phyloP scores from a whole-genome alignment of 2,113 vertebrate genomes.

The Indicator indicator region DNA sequence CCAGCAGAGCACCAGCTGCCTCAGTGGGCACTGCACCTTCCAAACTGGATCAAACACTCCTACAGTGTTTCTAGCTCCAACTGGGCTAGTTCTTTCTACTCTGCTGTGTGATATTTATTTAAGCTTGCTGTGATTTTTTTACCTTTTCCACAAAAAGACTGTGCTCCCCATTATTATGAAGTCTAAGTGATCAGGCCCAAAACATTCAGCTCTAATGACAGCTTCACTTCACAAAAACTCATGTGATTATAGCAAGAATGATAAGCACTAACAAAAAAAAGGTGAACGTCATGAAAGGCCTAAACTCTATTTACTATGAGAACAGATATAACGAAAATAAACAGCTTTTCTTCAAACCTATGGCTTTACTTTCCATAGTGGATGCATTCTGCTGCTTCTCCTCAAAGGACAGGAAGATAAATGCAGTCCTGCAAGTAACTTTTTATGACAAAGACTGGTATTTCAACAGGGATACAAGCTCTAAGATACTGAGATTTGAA shows the following conservation, averaged over 20 bases:
- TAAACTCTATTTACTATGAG: not conserved
- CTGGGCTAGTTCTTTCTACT: not conserved
- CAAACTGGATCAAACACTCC: not conserved
- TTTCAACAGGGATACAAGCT: not conserved
- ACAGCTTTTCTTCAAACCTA: not conserved
- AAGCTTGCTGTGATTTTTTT: not conserved
- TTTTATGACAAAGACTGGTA: not conserved
- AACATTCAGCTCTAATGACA: not conserved
- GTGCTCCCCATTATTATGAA: not conserved
- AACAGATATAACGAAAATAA: not conserved
- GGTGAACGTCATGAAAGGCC: not conserved
- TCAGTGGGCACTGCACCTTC: accelerated
- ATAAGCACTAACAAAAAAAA: not conserved
- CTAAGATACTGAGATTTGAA: not conserved
- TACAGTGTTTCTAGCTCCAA: not conserved
- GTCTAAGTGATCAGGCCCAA: not conserved
- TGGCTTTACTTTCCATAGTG: not conserved
- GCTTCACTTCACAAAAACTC: not conserved
- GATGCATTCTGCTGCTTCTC: not conserved
- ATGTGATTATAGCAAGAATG: not conserved
- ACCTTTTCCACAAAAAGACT: not conserved
- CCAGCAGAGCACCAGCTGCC: not conserved
- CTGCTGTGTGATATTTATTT: not conserved
- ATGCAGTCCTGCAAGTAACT: not conserved
- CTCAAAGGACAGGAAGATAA: not conserved